Percentiles rank a stretch among this genome's conserved stretches.
Evolutionary conservation across 2,888 invertebrate species (phyloP).

Genomic region (Thereva unica): DNA sequence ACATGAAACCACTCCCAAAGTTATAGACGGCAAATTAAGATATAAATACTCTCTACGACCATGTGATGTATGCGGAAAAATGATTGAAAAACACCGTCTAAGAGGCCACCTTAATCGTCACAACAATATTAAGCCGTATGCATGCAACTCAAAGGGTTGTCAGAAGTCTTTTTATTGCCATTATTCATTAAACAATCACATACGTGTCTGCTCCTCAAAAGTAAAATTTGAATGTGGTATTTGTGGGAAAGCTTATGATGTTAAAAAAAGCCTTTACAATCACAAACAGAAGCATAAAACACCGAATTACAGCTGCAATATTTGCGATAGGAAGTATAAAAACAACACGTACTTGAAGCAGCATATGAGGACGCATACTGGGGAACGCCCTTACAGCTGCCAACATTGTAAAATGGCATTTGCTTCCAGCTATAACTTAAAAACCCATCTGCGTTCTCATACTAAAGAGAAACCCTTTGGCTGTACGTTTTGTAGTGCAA

Average conservation of each 20-base stretch:
- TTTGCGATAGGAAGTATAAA: slow-evolving; percentile 27
- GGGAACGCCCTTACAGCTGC: slow-evolving; percentile 33
- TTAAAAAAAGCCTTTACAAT: slow-evolving; percentile 31
- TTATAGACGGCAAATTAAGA: too few species aligned
- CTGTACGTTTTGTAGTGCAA: slow-evolving; percentile 17
- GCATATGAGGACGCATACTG: slow-evolving; percentile 30
- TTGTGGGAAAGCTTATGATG: slow-evolving; percentile 27
- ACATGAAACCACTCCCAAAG: too few species aligned
- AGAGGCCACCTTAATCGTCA: slow-evolving; percentile 27
- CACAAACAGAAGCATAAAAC: slow-evolving; percentile 30
- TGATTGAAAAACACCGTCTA: slow-evolving; percentile 24
- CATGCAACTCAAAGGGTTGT: slow-evolving; percentile 11
- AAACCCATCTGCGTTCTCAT: slow-evolving; percentile 23
- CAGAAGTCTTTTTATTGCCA: slow-evolving; percentile 26
- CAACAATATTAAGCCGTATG: slow-evolving; percentile 13
- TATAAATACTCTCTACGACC: slow-evolving; percentile 17
- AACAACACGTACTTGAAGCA: slow-evolving; percentile 31
- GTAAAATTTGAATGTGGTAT: slow-evolving; percentile 19
- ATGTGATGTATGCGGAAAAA: slow-evolving; percentile 32
- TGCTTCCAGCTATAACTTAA: slow-evolving; percentile 25
- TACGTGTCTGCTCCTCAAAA: slow-evolving; percentile 15
- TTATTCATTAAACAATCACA: slow-evolving; percentile 23
- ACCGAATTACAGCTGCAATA: slow-evolving; percentile 12
- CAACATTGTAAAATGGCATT: slow-evolving; percentile 19
- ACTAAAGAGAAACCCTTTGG: slow-evolving; percentile 35